Evolutionary conservation across 2,888 invertebrate species (phyloP).

Genomic region (Tubulanus polymorphus): DNA sequence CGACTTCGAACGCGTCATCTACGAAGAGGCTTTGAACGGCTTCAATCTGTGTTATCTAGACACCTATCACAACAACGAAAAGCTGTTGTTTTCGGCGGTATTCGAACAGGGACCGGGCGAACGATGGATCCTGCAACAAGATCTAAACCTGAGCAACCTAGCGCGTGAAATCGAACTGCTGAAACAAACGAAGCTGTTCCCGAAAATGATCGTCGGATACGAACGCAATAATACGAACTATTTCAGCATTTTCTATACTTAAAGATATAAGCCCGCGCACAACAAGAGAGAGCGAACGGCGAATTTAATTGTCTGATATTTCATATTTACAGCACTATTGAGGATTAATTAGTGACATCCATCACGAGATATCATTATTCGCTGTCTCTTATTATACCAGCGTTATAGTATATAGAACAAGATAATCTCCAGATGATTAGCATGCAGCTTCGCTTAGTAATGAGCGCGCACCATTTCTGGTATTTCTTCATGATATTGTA

Average conservation of each 20-base stretch:
- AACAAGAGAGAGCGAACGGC: not conserved
- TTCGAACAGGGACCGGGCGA: not conserved
- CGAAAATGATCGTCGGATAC: not conserved
- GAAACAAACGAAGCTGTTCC: not conserved
- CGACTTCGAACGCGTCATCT: not conserved
- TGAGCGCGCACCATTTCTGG: too few relatives aligned
- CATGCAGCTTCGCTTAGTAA: too few relatives aligned
- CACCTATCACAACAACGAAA: not conserved
- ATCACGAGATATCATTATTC: too few relatives aligned
- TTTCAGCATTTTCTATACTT: not conserved
- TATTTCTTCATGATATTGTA: too few relatives aligned
- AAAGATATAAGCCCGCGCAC: not conserved
- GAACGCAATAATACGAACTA: not conserved
- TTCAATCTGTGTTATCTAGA: not conserved
- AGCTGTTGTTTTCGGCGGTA: not conserved
- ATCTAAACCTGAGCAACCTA: not conserved
- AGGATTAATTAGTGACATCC: too few relatives aligned
- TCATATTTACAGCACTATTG: too few relatives aligned
- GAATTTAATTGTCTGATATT: too few relatives aligned
- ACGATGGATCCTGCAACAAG: not conserved
- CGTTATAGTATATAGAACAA: too few relatives aligned
- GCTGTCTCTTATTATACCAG: too few relatives aligned
- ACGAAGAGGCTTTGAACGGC: not conserved
- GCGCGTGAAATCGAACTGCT: not conserved
- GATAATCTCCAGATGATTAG: too few relatives aligned